These are phyloP conservation scores for Hyposoter dolosus DNA, from an alignment of 2,888 invertebrate species.

Conservation along the genomic window DNA sequence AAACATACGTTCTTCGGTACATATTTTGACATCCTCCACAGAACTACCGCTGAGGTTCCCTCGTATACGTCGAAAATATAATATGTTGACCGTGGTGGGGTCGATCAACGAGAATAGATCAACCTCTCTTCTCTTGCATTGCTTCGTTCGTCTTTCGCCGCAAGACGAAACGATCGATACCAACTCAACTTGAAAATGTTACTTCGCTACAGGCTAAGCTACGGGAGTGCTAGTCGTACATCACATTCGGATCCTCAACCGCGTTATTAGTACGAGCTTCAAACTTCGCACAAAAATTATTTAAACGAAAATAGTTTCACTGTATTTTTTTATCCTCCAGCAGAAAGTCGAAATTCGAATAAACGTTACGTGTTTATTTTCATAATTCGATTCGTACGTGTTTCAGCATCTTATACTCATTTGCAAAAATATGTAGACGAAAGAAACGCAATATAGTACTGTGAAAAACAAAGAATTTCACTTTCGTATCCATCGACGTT, in stretches of 20 bases:
- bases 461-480: no score
- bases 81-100: slow-evolving; percentile 22
- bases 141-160: not conserved
- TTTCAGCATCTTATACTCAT: no score
- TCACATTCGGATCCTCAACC: not conserved
- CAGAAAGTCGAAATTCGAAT: no score
- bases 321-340: no score
- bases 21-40: not conserved
- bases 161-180: slow-evolving; percentile 12
- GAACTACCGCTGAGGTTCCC: not conserved
- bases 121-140: slow-evolving; percentile 19
- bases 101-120: slow-evolving; percentile 8
- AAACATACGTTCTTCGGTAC: not conserved
- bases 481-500: no score
- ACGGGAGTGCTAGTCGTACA: not conserved
- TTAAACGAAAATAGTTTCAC: no score
- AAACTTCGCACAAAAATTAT: no score
- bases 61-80: not conserved
- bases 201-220: not conserved
- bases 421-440: no score
- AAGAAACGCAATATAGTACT: no score
- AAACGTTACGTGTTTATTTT: no score
- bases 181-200: not conserved
- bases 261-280: no score
- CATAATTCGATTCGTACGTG: no score